Evolutionary conservation across 2,888 invertebrate species (phyloP), one percentile per base, ranked within the genome.

Genomic region (Pheosia tremula): DNA sequence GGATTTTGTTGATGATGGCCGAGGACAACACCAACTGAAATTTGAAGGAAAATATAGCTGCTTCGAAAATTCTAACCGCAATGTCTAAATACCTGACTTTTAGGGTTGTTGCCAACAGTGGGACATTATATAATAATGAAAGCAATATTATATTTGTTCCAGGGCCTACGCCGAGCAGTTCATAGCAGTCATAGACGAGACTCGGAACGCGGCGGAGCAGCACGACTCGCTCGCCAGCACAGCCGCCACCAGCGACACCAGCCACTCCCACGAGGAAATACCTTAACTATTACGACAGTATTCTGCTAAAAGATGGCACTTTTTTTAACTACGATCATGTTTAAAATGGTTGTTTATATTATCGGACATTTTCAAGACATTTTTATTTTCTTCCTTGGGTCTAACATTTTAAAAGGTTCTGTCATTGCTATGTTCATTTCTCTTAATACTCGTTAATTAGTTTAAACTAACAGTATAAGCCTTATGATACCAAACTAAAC

Each of bases 91-190:
- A 24, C 24, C 24, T 24, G 24, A 24, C 24, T 24, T 24, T 24
- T 24, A 24, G 24, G 2, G 24, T 2, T 24, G 24, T 24, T 24
- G 24, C 24, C 24, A 24, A 24, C 0, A 24, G 24, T 24, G 24
- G 24, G 24, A 24, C 24, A 24, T 24, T 24, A 24, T 24, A 24
- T 24, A 24, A 24, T 0, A 24, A 24, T 24, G 24, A 24, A 24
- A 24, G 24, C 24, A 24, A 24, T 24, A 0, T 24, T 24, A 24
- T 1, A 24, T 24, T 24, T 24, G 8, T 80, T 83, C 0, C 89
- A 94, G 95, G 70, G 89, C 94, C 5, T 95, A 95, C 80, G 95
- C 95, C 10, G 95, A 95, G 81, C 95, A 95, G 85, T 95, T 95
- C 83, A 95, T 95, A 71, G 94, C 95, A 57, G 95, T 95, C 59